phyloP scores from a whole-genome alignment of 2,888 invertebrate species.

The Sminthurinus aureus region DNA sequence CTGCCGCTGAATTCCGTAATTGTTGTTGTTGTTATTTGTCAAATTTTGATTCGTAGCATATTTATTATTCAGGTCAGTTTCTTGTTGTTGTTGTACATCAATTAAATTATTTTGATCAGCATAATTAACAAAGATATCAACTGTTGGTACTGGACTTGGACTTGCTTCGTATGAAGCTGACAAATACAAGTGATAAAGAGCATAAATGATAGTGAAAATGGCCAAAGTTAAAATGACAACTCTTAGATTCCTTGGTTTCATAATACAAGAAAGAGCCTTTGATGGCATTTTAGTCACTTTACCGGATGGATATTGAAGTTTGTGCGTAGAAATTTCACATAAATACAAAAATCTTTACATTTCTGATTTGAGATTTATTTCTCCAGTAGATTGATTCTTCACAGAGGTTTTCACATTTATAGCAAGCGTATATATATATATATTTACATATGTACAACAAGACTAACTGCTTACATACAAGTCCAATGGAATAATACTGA shows the following conservation, averaged over 20 bases:
- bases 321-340: neutral
- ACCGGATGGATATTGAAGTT: neutral
- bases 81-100: neutral
- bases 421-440: no score
- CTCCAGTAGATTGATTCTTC: no score
- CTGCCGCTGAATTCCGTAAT: neutral
- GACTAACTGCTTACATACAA: neutral
- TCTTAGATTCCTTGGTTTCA: constrained; percentile 53
- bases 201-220: constrained; percentile 45
- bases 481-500: neutral
- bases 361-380: no score
- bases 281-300: constrained; percentile 42
- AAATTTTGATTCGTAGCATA: neutral
- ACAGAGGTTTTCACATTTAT: neutral
- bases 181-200: constrained; percentile 50
- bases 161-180: constrained; percentile 15
- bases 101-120: constrained; percentile 1
- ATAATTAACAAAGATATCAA: neutral
- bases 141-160: constrained; percentile 29
- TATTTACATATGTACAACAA: neutral
- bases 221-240: constrained; percentile 50
- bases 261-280: constrained; percentile 26
- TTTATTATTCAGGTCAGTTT: neutral
- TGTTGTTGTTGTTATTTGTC: neutral
- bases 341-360: neutral